These are phyloP conservation scores for Ciconia stormi DNA, from an alignment of 2,113 vertebrate genomes.

Conservation along the genomic window DNA sequence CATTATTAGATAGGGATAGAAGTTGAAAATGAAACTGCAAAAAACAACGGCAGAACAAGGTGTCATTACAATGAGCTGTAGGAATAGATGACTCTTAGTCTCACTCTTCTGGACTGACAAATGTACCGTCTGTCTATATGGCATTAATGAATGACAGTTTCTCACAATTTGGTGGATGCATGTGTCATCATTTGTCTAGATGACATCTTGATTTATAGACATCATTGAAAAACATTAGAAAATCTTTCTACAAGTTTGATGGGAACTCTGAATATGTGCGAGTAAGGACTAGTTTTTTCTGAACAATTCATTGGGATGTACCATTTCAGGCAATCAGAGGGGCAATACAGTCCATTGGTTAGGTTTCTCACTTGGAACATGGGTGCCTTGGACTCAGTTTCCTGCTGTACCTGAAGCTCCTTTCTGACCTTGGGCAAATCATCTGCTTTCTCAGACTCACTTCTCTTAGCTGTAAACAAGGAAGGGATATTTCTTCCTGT, in stretches of 20 bases:
- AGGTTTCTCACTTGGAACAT: background rate
- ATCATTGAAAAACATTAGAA: slow-evolving; percentile 61
- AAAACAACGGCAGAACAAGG: background rate
- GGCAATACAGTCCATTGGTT: background rate
- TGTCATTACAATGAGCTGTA: slow-evolving; percentile 22
- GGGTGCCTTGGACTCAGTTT: background rate
- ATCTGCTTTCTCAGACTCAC: background rate
- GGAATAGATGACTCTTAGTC: slow-evolving; percentile 43
- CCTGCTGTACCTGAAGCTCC: background rate
- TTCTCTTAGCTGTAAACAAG: background rate
- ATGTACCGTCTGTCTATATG: slow-evolving; percentile 50
- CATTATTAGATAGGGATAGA: background rate
- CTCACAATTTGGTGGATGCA: slow-evolving; percentile 52
- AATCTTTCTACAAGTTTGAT: slow-evolving; percentile 53
- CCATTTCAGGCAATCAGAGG: background rate
- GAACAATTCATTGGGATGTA: background rate
- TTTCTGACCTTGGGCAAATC: background rate
- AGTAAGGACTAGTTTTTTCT: background rate
- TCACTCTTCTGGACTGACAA: slow-evolving; percentile 59
- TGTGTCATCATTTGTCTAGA: slow-evolving; percentile 65
- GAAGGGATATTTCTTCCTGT: background rate
- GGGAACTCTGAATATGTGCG: slow-evolving; percentile 28
- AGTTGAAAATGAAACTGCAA: slow-evolving; percentile 1
- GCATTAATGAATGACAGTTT: slow-evolving; percentile 63
- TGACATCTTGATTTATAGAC: slow-evolving; percentile 68